Conservation (phyloP, 2,113 vertebrate genomes). For the Pteropus alecto region DNA sequence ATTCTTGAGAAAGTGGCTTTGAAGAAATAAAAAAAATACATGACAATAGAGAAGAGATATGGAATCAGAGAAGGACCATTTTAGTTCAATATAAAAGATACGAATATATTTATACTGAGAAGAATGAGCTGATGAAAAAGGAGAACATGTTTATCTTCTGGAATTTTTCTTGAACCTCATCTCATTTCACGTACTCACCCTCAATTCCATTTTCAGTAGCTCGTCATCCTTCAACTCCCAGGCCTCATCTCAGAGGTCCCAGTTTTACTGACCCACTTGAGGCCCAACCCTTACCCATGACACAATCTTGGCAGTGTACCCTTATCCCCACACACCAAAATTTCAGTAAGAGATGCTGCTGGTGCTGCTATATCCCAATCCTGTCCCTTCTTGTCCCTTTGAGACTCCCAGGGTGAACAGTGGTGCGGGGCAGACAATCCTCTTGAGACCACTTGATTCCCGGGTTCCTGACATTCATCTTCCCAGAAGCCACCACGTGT, state of each 20-base stretch:
- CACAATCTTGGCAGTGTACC: background rate
- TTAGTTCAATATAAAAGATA: background rate
- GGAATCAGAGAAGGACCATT: background rate
- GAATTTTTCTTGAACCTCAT: background rate
- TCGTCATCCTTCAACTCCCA: background rate
- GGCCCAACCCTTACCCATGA: background rate
- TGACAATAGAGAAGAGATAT: background rate
- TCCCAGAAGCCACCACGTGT: background rate
- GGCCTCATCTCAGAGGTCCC: background rate
- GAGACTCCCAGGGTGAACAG: background rate
- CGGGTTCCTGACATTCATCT: background rate
- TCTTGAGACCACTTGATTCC: background rate
- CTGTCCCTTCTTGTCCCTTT: background rate
- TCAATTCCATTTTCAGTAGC: background rate
- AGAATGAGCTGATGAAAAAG: background rate
- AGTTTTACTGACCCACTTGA: background rate
- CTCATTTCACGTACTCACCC: background rate
- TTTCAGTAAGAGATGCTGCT: background rate
- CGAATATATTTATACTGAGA: background rate
- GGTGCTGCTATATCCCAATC: background rate
- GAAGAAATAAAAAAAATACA: background rate
- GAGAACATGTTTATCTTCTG: background rate
- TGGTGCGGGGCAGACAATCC: background rate
- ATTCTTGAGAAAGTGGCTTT: background rate
- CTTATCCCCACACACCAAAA: background rate